Evolutionary conservation across 2,113 vertebrate species (phyloP).

Genomic region (Clarias batrachus): DNA sequence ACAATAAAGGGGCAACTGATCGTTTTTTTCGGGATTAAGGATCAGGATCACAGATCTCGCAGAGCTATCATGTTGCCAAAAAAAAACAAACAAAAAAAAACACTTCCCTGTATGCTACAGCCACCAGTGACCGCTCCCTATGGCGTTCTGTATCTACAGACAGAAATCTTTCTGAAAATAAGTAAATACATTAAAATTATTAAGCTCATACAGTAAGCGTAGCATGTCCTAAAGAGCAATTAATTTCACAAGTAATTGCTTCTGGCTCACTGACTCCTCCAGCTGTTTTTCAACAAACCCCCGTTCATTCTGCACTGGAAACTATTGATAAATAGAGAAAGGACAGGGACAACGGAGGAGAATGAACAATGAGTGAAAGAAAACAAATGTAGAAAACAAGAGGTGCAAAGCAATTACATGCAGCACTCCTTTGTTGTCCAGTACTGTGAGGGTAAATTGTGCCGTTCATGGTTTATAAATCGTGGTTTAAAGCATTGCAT

Average conservation of each 20-base stretch:
- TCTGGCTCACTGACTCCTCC: conserved; percentile 28
- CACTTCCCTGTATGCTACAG: not conserved
- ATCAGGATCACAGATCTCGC: not conserved
- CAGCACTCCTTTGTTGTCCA: conserved; percentile 16
- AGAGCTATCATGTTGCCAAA: not conserved
- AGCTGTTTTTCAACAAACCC: not conserved
- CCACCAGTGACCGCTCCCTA: not conserved
- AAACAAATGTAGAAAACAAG: not conserved
- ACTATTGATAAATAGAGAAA: not conserved
- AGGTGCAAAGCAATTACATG: conserved; percentile 32
- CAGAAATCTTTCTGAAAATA: not conserved
- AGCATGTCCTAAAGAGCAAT: conserved; percentile 49
- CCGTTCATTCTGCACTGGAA: not conserved
- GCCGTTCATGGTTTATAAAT: conserved; percentile 33
- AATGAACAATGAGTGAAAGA: not conserved
- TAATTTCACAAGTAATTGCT: conserved; percentile 50
- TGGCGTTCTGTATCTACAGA: not conserved
- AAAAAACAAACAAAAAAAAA: too few species aligned
- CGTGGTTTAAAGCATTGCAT: conserved; percentile 15
- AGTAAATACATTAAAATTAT: not conserved
- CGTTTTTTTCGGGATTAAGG: not conserved
- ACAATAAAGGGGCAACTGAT: not conserved
- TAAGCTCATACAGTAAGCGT: conserved; percentile 41
- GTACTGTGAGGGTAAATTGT: conserved; percentile 32
- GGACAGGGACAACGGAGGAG: not conserved